Conservation (phyloP, 2,888 invertebrate genomes). For the Oegoconia quadripuncta region DNA sequence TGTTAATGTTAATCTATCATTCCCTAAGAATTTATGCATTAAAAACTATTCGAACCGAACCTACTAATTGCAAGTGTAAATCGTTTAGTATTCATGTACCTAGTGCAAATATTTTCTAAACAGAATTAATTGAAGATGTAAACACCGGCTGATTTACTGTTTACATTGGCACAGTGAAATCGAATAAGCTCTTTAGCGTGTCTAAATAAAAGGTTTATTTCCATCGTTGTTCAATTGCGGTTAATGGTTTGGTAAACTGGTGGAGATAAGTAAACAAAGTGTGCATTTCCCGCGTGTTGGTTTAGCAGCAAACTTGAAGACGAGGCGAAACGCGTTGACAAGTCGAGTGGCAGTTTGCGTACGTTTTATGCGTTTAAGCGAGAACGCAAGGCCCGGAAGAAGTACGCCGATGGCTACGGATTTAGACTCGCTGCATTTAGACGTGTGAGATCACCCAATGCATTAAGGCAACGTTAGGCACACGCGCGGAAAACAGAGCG, state of each 20-base stretch:
- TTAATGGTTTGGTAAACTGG: slow-evolving; percentile 55
- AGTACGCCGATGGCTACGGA: slow-evolving; percentile 56
- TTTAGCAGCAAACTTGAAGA: slow-evolving; percentile 43
- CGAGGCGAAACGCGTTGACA: slow-evolving; percentile 54
- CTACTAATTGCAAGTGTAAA: too few species aligned
- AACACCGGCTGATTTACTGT: slow-evolving; percentile 8
- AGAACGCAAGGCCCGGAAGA: slow-evolving; percentile 68
- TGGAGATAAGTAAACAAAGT: slow-evolving; percentile 51
- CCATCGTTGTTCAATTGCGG: slow-evolving; percentile 37
- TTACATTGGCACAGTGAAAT: slow-evolving; percentile 7
- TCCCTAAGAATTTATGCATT: too few species aligned
- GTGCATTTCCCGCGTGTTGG: slow-evolving; percentile 49
- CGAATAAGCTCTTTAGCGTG: slow-evolving; percentile 20
- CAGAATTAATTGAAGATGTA: slow-evolving; percentile 13
- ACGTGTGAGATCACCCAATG: slow-evolving; percentile 63
- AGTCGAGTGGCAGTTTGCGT: slow-evolving; percentile 62
- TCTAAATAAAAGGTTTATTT: slow-evolving; percentile 28
- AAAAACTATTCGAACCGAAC: too few species aligned
- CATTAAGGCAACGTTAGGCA: slow-evolving; percentile 36
- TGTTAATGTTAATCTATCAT: too few species aligned
- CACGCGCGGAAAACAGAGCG: slow-evolving; percentile 19
- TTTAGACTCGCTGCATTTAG: slow-evolving; percentile 70
- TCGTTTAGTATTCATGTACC: too few species aligned
- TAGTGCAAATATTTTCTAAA: slow-evolving; percentile 13
- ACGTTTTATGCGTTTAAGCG: slow-evolving; percentile 65